Evolutionary conservation across 2,888 invertebrate genomes (phyloP), one percentile per base, ranked within the genome.

Genomic region (Drosophila acutilabella): DNA sequence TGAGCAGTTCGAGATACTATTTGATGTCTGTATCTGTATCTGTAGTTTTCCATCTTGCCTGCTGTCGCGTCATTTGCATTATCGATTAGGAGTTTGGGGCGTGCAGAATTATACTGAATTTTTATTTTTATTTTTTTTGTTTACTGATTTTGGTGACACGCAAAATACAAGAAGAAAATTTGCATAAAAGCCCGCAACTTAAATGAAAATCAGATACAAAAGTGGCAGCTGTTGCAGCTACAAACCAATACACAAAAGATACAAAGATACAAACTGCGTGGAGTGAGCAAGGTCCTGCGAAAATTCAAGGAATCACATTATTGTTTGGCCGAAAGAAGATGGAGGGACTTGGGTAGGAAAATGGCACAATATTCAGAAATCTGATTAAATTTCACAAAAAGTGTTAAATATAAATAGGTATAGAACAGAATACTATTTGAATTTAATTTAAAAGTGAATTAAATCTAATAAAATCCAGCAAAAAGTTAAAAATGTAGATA

Each of bases 121-220:
- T 13, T 30, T 30, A 30, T 61, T 54, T 45, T 33, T 38, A 4
- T 13, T 38, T 36, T 38, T 38, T 38, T 38, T n/a, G n/a, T n/a
- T 40, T 7, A 57, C 67, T 71, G 64, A 73, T 72, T 76, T 78
- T 36, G 78, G 53, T 81, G 81, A 80, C 81, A 80, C 73, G 75
- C 69, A 80, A 75, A 78, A 76, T 78, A 75, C 76, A 82, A 80
- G 75, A 81, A 78, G 73, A 73, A 64, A 74, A 82, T 82, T 84
- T 81, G 76, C 82, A 82, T 82, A 84, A 84, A 73, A 68, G 65
- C 69, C 67, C 65, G 70, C 65, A 77, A 47, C 57, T 57, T 61
- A 69, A 58, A 58, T 41, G 36, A 41, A 42, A 51, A 44, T 26
- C 18, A 58, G 38, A 50, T 64, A 66, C 67, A 77, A 71, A 30